Conservation (phyloP, 2,888 invertebrate species). For the Chouioia cunea region DNA sequence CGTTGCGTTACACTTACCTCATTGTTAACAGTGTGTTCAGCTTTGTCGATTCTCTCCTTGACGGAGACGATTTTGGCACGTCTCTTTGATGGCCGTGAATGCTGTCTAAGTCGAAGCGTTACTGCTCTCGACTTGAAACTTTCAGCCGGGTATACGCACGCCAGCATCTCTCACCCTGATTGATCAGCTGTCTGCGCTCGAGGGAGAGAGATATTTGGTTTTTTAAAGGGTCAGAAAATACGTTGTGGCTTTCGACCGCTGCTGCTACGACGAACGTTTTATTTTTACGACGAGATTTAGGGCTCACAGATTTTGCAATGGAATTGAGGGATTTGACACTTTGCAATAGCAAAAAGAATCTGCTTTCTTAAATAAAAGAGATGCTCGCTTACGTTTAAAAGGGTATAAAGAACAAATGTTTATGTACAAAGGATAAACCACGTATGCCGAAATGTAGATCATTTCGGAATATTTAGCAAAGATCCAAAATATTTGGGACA, state of each 20-base stretch:
- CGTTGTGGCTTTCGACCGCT: neutral
- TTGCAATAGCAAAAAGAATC: no score
- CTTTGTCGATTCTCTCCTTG: slow-evolving; percentile 23
- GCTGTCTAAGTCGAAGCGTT: slow-evolving; percentile 60
- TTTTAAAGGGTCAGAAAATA: neutral
- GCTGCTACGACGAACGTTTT: neutral
- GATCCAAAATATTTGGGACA: no score
- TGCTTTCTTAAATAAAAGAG: no score
- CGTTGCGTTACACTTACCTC: slow-evolving; percentile 27
- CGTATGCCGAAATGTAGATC: no score
- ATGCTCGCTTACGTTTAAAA: no score
- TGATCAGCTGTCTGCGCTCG: slow-evolving; percentile 12
- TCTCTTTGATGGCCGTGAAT: slow-evolving; percentile 57
- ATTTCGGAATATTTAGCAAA: no score
- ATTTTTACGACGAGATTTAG: neutral
- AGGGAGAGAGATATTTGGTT: slow-evolving; percentile 7
- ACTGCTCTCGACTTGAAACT: slow-evolving; percentile 63
- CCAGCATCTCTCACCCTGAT: slow-evolving; percentile 57
- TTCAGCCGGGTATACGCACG: slow-evolving; percentile 66
- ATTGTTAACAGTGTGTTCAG: slow-evolving; percentile 32
- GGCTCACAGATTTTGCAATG: no score
- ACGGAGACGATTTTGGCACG: slow-evolving; percentile 33
- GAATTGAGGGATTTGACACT: no score
- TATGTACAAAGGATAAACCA: no score
- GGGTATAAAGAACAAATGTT: no score